Conservation (phyloP, 1,140 invertebrate species). For the Drosophila trapezifrons region DNA sequence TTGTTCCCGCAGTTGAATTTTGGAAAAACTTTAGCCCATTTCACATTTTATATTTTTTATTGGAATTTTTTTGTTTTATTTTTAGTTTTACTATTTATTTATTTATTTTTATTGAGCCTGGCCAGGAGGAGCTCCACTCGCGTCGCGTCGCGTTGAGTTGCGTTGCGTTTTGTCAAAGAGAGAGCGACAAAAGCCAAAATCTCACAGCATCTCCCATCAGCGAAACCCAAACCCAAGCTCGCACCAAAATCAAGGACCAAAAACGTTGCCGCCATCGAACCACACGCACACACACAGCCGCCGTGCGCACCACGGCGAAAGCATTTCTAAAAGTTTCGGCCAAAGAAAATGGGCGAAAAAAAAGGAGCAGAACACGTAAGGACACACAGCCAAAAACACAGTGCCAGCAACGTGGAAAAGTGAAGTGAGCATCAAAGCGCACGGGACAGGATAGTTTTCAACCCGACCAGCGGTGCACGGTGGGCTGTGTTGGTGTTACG, state of each 20-base stretch:
- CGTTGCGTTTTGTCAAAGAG: constrained; percentile 78
- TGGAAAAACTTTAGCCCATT: background rate
- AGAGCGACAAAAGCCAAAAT: constrained; percentile 82
- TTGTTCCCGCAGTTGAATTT: background rate
- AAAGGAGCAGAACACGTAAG: constrained; percentile 1
- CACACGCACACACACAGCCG: constrained; percentile 40
- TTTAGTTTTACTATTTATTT: constrained; percentile 32
- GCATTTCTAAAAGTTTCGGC: constrained; percentile 64
- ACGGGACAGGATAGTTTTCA: constrained; percentile 77
- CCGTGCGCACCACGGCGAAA: constrained; percentile 41
- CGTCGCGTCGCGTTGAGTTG: constrained; percentile 72
- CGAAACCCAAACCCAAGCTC: constrained; percentile 55
- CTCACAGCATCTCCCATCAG: constrained; percentile 72
- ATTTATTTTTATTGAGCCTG: constrained; percentile 65
- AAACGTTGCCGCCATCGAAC: constrained; percentile 76
- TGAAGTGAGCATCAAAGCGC: constrained; percentile 81
- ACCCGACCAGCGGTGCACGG: constrained; percentile 67
- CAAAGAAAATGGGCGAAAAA: constrained; percentile 52
- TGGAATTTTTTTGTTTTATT: constrained; percentile 1
- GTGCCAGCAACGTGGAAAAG: constrained; percentile 54
- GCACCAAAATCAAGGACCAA: constrained; percentile 74
- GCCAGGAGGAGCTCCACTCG: constrained; percentile 71
- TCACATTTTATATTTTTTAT: constrained; percentile 13
- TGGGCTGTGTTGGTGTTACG: constrained; percentile 23
- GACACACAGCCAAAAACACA: constrained; percentile 25